Evolutionary conservation across 2,113 vertebrate genomes (phyloP), one percentile per base, ranked within the genome.

Genomic region (Peromyscus polionotus): DNA sequence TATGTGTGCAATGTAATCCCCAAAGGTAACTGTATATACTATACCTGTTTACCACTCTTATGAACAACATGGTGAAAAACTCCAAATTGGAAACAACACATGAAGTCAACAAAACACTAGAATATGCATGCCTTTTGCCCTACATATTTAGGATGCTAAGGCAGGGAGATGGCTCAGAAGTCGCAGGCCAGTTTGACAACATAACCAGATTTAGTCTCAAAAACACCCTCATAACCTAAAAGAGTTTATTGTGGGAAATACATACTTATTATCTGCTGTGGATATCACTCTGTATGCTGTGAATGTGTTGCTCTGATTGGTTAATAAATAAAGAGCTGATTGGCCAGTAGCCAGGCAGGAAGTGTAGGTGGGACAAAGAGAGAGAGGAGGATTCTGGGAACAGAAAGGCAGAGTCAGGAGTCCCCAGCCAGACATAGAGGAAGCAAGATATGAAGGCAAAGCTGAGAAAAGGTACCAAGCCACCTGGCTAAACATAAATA

Each of bases 211-310:
- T 22, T 13, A n/a, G 45, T 54, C 36, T 54, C 42, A 31, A 76
- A 75, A 51, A 75, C 10, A 48, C 10, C 2, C 42, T 54, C 28
- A 87, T 68, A 28, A 77, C 13, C 6, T 91, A 81, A 51, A 51
- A 80, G 54, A n/a, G 5, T 70, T 91, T 93, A 92, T 45, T 12
- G 14, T 39, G 91, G 91, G 72, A 94, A 92, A 86, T n/a, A n/a
- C 57, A 68, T 17, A 24, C 22, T 14, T 31, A 20, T 90, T 54
- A 51, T 51, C 10, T 51, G 51, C 51, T 51, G 51, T 9, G 51
- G 51, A 51, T 51, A 51, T 51, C 8, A 9, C 51, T 51, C 51
- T 51, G 10, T 51, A 51, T 51, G 51, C 51, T 51, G 51, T 51
- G 51, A 51, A 51, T 51, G 51, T 51, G 51, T 51, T 51, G 51